Conservation (phyloP, 2,113 vertebrate species). For the Triplophysa tibetana region DNA sequence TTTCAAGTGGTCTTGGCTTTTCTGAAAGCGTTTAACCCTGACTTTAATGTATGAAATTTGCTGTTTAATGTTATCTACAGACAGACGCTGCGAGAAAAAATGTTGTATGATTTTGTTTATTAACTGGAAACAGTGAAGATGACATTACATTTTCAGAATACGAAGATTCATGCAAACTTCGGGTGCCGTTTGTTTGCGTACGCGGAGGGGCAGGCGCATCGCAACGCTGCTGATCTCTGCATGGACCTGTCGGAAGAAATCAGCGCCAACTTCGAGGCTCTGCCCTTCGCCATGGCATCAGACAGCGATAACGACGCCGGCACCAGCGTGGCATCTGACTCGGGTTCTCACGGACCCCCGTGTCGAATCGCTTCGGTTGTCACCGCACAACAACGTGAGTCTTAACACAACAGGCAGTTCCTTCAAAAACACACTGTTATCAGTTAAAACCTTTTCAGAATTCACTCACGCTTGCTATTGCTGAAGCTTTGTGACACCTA, state of each 20-base stretch:
- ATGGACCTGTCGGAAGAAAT: slow-evolving; percentile 96
- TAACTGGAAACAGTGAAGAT: background rate
- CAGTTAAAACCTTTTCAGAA: too few species aligned
- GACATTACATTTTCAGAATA: slow-evolving; percentile 77
- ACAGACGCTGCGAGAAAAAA: too few species aligned
- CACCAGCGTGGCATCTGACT: slow-evolving; percentile 92
- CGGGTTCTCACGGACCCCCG: slow-evolving; percentile 89
- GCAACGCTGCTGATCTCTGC: slow-evolving; percentile 93
- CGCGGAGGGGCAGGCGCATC: slow-evolving; percentile 93
- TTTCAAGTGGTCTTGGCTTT: too few species aligned
- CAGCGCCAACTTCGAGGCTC: slow-evolving; percentile 95
- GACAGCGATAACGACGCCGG: slow-evolving; percentile 97
- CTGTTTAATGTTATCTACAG: too few species aligned
- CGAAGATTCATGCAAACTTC: slow-evolving; percentile 96
- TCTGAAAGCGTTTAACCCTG: too few species aligned
- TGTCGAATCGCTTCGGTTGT: slow-evolving; percentile 92
- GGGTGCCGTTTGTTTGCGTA: slow-evolving; percentile 90
- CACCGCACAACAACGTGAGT: slow-evolving; percentile 86
- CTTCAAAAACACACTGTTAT: too few species aligned
- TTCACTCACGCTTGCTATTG: too few species aligned
- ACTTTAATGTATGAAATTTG: too few species aligned
- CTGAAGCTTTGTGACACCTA: too few species aligned
- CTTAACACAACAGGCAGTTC: background rate
- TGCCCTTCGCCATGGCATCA: slow-evolving; percentile 98
- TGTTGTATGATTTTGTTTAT: too few species aligned